These are phyloP conservation scores for Pimpla rufipes DNA, from an alignment of 2,888 invertebrate species.

Conservation along the genomic window DNA sequence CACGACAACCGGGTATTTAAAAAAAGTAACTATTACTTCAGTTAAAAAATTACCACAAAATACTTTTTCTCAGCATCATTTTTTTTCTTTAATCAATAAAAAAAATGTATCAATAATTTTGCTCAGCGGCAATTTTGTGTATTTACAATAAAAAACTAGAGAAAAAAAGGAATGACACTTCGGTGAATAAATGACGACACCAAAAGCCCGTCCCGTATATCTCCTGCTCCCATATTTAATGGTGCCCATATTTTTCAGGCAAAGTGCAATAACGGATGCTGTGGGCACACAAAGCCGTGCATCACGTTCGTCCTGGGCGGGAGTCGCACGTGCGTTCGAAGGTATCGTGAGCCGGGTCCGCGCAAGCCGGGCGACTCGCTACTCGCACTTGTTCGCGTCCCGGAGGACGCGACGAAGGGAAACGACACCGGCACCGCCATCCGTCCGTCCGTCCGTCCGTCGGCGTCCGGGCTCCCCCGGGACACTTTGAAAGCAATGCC, in stretches of 20 bases:
- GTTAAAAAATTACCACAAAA: too few species aligned
- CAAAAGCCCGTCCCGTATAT: background rate
- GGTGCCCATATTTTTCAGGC: slow-evolving; percentile 8
- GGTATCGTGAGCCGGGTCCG: background rate
- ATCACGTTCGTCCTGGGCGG: slow-evolving; percentile 13
- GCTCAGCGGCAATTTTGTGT: too few species aligned
- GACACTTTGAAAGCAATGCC: slow-evolving; percentile 83
- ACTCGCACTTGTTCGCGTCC: slow-evolving; percentile 82
- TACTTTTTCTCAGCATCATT: too few species aligned
- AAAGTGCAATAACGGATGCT: slow-evolving; percentile 38
- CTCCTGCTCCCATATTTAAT: background rate
- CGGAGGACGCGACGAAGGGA: slow-evolving; percentile 80
- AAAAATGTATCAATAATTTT: too few species aligned
- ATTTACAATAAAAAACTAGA: too few species aligned
- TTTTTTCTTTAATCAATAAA: too few species aligned
- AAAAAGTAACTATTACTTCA: too few species aligned
- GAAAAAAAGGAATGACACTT: background rate
- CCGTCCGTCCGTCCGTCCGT: slow-evolving; percentile 75
- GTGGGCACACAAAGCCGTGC: background rate
- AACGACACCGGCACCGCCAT: slow-evolving; percentile 53
- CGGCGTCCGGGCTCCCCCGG: slow-evolving; percentile 75
- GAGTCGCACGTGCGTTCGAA: slow-evolving; percentile 39
- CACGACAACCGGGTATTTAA: too few species aligned
- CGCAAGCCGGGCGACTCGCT: too few species aligned
- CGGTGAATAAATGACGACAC: background rate